These are phyloP conservation scores for Erpornis zantholeuca DNA, from an alignment of 2,113 vertebrate genomes.

Conservation along the genomic window DNA sequence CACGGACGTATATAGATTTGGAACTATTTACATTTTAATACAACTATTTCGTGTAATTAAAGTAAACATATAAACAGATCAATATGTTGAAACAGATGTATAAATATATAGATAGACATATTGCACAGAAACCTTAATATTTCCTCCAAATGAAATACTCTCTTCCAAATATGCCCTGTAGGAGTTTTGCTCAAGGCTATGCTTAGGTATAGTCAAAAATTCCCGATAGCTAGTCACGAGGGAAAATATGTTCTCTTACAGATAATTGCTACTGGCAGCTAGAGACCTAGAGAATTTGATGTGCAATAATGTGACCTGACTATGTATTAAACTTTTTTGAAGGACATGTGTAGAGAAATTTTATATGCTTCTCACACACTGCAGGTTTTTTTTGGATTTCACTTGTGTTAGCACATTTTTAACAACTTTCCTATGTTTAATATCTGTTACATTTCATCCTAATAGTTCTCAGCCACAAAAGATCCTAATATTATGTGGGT, in stretches of 20 bases:
- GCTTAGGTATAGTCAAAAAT: constrained; percentile 81
- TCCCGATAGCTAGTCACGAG: constrained; percentile 79
- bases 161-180: constrained; percentile 76
- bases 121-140: constrained; percentile 72
- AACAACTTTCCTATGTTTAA: constrained; percentile 70
- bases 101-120: constrained; percentile 72
- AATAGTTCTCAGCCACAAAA: constrained; percentile 59
- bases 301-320: constrained; percentile 88
- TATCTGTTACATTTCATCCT: constrained; percentile 61
- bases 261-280: constrained; percentile 93
- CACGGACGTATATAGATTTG: constrained; percentile 15
- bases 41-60: constrained; percentile 70
- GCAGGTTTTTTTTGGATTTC: constrained; percentile 21
- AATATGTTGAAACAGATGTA: constrained; percentile 78
- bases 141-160: constrained; percentile 77
- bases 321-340: constrained; percentile 89
- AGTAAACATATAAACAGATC: constrained; percentile 77
- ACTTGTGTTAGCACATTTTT: constrained; percentile 67
- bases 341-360: constrained; percentile 85
- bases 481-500: neutral
- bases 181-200: constrained; percentile 85
- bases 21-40: constrained; percentile 70
- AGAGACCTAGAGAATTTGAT: constrained; percentile 85
- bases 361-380: constrained; percentile 74
- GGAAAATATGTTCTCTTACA: constrained; percentile 91